These are phyloP conservation scores for Protonibea diacanthus DNA, from an alignment of 2,797 vertebrate species.

Conservation along the genomic window DNA sequence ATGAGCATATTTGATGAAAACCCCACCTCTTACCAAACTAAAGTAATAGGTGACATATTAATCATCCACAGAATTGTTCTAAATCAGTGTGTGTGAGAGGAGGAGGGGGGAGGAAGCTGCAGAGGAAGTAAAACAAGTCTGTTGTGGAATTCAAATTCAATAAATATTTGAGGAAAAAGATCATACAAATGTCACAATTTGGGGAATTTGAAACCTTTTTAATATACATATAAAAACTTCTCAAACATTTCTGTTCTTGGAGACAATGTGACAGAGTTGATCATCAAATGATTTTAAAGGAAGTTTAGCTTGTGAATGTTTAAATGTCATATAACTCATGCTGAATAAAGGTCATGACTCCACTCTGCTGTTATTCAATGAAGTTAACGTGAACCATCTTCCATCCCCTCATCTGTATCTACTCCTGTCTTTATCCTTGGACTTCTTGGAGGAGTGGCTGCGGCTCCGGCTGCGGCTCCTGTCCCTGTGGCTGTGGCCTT, in stretches of 20 bases:
- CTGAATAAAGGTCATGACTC: conserved; percentile 6
- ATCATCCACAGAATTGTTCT: conserved; percentile 12
- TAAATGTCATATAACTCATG: conserved; percentile 17
- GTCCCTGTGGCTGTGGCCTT: conserved; percentile 82
- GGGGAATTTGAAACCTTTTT: conserved; percentile 9
- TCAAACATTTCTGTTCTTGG: conserved; percentile 10
- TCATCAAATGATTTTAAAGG: background rate
- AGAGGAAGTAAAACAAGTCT: conserved; percentile 31
- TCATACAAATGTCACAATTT: background rate
- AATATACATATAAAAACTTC: conserved; percentile 27
- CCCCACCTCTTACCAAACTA: conserved; percentile 13
- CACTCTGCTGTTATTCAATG: background rate
- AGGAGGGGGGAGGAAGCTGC: background rate
- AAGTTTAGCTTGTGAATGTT: conserved; percentile 7
- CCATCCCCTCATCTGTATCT: conserved; percentile 61
- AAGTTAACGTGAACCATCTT: background rate
- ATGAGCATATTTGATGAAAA: conserved; percentile 31
- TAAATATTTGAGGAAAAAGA: background rate
- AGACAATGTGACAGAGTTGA: conserved; percentile 17
- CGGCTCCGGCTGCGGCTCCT: conserved; percentile 83
- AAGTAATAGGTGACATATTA: conserved; percentile 30
- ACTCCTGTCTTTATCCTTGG: conserved; percentile 89
- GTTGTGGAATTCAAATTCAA: conserved; percentile 6
- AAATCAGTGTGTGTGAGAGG: background rate
- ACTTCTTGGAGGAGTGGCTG: conserved; percentile 87